A percentile compares a stretch with the other conserved stretches of the same genome.
phyloP scores from a whole-genome alignment of 2,888 invertebrate genomes.

The Petrolisthes cinctipes region DNA sequence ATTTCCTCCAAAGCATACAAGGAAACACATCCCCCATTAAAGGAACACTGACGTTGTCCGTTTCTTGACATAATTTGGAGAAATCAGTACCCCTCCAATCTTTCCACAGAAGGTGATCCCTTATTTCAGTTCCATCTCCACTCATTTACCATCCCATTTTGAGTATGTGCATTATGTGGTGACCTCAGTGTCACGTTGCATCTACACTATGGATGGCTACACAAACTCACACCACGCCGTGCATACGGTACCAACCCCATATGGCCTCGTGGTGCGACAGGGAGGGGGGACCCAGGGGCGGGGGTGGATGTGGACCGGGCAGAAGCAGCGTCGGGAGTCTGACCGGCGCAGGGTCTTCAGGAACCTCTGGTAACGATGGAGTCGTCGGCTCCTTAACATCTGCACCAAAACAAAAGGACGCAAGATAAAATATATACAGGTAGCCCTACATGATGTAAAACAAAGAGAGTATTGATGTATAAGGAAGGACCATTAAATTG shows the following conservation, averaged over 20 bases:
- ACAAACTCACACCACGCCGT: not conserved
- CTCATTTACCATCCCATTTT: not conserved
- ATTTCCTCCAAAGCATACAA: too few species aligned
- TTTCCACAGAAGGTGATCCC: too few species aligned
- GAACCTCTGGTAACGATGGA: conserved; percentile 43
- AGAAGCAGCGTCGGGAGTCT: conserved; percentile 35
- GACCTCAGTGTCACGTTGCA: not conserved
- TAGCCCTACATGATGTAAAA: too few species aligned
- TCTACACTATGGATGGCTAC: not conserved
- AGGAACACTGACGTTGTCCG: too few species aligned
- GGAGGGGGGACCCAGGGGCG: conserved; percentile 49
- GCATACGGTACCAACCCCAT: conserved; percentile 6
- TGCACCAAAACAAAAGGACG: not conserved
- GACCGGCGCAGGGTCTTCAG: conserved; percentile 39
- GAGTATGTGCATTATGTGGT: not conserved
- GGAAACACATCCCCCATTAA: too few species aligned
- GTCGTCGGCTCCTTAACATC: conserved; percentile 31
- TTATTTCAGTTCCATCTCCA: too few species aligned
- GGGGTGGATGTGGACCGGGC: conserved; percentile 43
- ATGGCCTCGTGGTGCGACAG: conserved; percentile 36
- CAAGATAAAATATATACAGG: not conserved
- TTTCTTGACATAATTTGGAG: too few species aligned
- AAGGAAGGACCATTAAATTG: too few species aligned
- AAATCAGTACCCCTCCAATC: too few species aligned
- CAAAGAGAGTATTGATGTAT: too few species aligned